These are phyloP conservation scores for Stenchaetothrips biformis DNA, from an alignment of 2,888 invertebrate species.

Conservation along the genomic window DNA sequence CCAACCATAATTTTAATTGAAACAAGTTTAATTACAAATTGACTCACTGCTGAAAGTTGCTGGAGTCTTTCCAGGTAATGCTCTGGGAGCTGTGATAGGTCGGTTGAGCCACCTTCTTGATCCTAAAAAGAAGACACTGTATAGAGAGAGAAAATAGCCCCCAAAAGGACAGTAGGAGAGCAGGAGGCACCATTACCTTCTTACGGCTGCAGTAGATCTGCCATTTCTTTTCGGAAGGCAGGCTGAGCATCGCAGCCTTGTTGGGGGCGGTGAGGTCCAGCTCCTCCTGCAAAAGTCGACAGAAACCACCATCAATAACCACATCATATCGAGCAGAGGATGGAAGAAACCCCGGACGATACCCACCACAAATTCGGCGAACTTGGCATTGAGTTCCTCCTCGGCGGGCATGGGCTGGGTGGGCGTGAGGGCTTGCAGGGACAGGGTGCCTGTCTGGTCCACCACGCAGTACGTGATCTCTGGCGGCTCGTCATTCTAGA, in stretches of 20 bases:
- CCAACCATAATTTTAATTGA: not conserved
- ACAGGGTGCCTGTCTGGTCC: conserved; percentile 79
- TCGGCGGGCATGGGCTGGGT: conserved; percentile 91
- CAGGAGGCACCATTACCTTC: conserved; percentile 44
- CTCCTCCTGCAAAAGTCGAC: conserved; percentile 63
- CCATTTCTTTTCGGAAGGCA: conserved; percentile 95
- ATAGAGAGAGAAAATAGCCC: conserved; percentile 4
- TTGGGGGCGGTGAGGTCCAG: conserved; percentile 89
- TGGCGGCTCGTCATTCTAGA: conserved; percentile 88
- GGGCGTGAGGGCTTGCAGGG: conserved; percentile 82
- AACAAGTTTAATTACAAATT: not conserved
- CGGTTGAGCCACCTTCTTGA: conserved; percentile 54
- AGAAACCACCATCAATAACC: not conserved
- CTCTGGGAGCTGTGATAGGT: conserved; percentile 74
- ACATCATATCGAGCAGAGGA: not conserved
- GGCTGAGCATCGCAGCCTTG: conserved; percentile 87
- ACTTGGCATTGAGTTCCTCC: conserved; percentile 88
- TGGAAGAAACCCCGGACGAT: not conserved
- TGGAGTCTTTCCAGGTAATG: conserved; percentile 86
- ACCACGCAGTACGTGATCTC: conserved; percentile 94
- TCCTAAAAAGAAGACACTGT: conserved; percentile 38
- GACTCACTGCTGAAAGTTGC: conserved; percentile 69
- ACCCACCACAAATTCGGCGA: conserved; percentile 87
- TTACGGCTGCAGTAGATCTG: conserved; percentile 90
- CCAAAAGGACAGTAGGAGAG: not conserved